Conservation (phyloP, 2,797 vertebrate species). For the Aldrovandia affinis region DNA sequence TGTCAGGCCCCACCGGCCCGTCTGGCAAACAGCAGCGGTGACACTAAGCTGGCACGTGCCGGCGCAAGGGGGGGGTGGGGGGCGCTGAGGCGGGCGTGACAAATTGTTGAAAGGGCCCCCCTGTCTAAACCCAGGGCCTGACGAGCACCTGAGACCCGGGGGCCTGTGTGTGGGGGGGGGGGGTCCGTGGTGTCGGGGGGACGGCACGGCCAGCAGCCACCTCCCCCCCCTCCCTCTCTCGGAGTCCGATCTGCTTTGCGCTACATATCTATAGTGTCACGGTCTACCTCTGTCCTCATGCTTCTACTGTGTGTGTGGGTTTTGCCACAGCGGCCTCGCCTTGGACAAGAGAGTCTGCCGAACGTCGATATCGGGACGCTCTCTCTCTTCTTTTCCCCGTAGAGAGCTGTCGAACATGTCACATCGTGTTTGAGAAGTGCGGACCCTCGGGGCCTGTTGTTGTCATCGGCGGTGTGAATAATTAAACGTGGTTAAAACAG, state of each 20-base stretch:
- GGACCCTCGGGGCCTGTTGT: neutral
- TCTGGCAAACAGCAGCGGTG: conserved; percentile 76
- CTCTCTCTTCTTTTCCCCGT: neutral
- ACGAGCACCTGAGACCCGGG: conserved; percentile 91
- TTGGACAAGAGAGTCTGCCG: neutral
- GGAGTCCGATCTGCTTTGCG: neutral
- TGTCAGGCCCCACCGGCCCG: conserved; percentile 72
- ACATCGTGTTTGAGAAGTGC: neutral
- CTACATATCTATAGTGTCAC: neutral
- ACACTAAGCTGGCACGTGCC: conserved; percentile 89
- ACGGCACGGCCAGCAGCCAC: neutral
- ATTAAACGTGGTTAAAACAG: too few species aligned
- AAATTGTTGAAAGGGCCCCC: conserved; percentile 90
- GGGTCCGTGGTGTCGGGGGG: too few species aligned
- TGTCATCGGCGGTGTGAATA: too few species aligned
- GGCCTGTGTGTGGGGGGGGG: conserved; percentile 50
- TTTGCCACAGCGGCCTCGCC: too few species aligned
- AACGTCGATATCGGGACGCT: neutral
- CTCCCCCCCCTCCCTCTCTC: neutral
- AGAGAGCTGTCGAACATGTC: neutral
- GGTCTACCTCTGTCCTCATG: neutral
- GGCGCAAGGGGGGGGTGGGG: conserved; percentile 83
- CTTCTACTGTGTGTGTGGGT: too few species aligned
- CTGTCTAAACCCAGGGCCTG: conserved; percentile 80
- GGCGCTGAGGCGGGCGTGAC: conserved; percentile 83